Conservation (phyloP, 2,888 invertebrate species). For the Mellilla xanthometata region DNA sequence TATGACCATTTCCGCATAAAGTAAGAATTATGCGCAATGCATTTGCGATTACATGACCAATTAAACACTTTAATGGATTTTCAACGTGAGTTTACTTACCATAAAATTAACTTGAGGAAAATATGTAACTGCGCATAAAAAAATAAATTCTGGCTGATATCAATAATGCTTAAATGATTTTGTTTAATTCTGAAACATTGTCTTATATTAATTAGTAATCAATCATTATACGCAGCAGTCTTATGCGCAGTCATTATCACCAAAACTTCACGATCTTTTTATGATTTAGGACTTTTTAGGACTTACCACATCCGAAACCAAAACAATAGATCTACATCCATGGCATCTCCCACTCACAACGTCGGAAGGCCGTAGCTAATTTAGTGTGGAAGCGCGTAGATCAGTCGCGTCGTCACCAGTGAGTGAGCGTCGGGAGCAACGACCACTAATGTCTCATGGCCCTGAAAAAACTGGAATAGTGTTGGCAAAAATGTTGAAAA, state of each 20-base stretch:
- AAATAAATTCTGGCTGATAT: too few species aligned
- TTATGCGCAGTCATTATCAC: too few species aligned
- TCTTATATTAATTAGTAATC: too few species aligned
- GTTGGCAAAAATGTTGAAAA: too few species aligned
- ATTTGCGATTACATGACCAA: slow-evolving; percentile 21
- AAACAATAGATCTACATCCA: slow-evolving; percentile 9
- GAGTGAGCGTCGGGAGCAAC: slow-evolving; percentile 43
- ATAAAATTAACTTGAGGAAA: slow-evolving; percentile 8
- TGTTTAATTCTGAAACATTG: too few species aligned
- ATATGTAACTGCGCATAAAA: not conserved
- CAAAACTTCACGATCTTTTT: too few species aligned
- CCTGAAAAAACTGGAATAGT: slow-evolving; percentile 15
- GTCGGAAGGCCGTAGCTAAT: slow-evolving; percentile 57
- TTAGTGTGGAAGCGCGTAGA: slow-evolving; percentile 52
- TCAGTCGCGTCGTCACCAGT: slow-evolving; percentile 38
- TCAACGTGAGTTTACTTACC: slow-evolving; percentile 6
- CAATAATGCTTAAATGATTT: too few species aligned
- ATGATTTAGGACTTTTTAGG: too few species aligned
- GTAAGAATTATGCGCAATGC: slow-evolving; percentile 4
- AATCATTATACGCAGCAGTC: too few species aligned
- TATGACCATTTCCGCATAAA: slow-evolving; percentile 5
- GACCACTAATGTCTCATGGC: slow-evolving; percentile 49
- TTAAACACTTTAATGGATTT: slow-evolving; percentile 13
- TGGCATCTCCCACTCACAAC: slow-evolving; percentile 38
- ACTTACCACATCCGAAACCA: slow-evolving; percentile 13